phyloP scores from a whole-genome alignment of 2,888 invertebrate genomes.

The Panopea generosa region DNA sequence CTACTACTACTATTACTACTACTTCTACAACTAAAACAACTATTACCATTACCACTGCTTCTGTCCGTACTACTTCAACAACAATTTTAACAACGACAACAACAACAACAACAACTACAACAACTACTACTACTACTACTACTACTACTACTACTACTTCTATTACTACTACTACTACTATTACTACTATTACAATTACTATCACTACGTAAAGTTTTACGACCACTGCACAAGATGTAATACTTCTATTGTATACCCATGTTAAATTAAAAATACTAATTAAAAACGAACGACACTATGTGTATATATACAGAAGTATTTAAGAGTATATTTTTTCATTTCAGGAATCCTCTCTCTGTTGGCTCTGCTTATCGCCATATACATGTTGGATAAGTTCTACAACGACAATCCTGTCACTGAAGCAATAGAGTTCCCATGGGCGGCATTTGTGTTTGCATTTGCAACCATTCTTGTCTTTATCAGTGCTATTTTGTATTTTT shows the following conservation, averaged over 20 bases:
- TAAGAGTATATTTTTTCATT: neutral
- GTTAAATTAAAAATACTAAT: too few species aligned
- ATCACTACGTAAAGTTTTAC: neutral
- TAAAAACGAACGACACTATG: too few species aligned
- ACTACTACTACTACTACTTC: conserved; percentile 1
- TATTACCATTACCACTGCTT: neutral
- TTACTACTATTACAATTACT: neutral
- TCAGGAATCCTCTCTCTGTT: conserved; percentile 5
- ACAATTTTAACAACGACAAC: neutral
- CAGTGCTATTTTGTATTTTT: conserved; percentile 4
- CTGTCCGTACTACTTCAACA: neutral
- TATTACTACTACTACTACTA: conserved; percentile 2
- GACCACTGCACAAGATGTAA: too few species aligned
- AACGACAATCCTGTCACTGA: neutral
- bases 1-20: conserved; percentile 2
- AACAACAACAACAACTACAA: neutral
- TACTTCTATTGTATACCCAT: too few species aligned
- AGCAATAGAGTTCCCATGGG: conserved; percentile 23
- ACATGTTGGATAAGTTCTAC: conserved; percentile 13
- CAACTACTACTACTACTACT: conserved; percentile 1
- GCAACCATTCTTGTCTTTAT: conserved; percentile 7
- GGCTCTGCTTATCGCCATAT: conserved; percentile 2
- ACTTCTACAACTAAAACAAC: too few species aligned
- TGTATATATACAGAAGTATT: neutral
- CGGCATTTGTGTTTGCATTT: conserved; percentile 4